phyloP scores from a whole-genome alignment of 2,888 invertebrate species.

The Latrodectus hesperus region DNA sequence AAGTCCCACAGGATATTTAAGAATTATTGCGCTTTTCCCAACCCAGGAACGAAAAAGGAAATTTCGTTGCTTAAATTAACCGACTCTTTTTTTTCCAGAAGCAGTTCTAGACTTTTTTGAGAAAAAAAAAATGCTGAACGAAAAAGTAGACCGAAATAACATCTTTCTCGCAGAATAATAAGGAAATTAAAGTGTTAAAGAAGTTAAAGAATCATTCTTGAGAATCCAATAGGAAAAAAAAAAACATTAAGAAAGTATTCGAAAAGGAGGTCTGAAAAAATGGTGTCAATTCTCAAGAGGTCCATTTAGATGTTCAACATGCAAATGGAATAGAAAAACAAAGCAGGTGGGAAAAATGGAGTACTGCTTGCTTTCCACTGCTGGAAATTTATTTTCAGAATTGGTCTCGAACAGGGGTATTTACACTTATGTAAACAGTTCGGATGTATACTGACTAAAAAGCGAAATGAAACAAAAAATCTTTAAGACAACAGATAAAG shows the following conservation, averaged over 20 bases:
- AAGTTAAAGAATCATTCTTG: background rate
- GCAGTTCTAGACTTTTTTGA: background rate
- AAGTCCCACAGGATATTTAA: conserved; percentile 1
- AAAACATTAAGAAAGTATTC: background rate
- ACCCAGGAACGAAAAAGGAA: background rate
- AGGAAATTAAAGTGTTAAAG: conserved; percentile 26
- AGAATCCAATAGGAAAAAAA: background rate
- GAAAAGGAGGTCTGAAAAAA: background rate
- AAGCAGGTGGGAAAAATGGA: background rate
- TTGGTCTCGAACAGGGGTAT: conserved; percentile 14
- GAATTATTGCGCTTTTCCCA: background rate
- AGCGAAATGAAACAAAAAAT: background rate
- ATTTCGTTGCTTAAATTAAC: background rate
- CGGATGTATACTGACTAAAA: background rate
- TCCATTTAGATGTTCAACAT: conserved; percentile 22
- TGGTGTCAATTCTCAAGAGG: conserved; percentile 3
- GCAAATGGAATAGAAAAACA: conserved; percentile 30
- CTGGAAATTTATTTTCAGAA: conserved; percentile 14
- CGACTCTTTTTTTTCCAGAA: background rate
- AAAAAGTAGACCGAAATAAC: background rate
- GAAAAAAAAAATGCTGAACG: background rate
- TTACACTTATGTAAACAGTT: conserved; percentile 4
- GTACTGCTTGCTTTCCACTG: background rate
- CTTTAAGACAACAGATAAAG: background rate
- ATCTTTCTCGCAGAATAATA: background rate